These are phyloP conservation scores for Melipona bicolor DNA, from an alignment of 2,888 invertebrate species.

Conservation along the genomic window DNA sequence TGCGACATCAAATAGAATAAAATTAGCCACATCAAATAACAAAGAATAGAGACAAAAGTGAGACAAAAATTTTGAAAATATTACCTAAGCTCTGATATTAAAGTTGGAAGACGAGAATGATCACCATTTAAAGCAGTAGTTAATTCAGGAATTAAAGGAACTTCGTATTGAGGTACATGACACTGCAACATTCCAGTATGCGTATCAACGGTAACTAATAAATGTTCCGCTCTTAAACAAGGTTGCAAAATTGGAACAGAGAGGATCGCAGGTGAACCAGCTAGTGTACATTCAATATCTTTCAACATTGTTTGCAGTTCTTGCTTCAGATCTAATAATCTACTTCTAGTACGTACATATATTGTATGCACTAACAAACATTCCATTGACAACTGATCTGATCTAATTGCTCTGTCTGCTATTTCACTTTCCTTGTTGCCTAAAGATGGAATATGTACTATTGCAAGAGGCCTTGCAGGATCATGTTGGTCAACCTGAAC, in stretches of 20 bases:
- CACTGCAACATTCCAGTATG: slow-evolving; percentile 96
- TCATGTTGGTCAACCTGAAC: slow-evolving; percentile 95
- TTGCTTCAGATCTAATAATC: slow-evolving; percentile 92
- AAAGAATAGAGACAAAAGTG: background rate
- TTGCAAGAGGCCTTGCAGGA: slow-evolving; percentile 90
- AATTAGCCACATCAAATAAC: too few relatives aligned
- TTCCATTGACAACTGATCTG: slow-evolving; percentile 97
- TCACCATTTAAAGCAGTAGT: slow-evolving; percentile 92
- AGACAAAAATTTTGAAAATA: background rate
- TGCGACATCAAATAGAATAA: slow-evolving; percentile 75
- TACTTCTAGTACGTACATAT: slow-evolving; percentile 94
- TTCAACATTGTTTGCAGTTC: slow-evolving; percentile 89
- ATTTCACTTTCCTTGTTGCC: slow-evolving; percentile 90
- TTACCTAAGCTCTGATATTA: slow-evolving; percentile 89
- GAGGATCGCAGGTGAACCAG: slow-evolving; percentile 96
- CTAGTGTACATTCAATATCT: slow-evolving; percentile 89
- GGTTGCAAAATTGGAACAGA: slow-evolving; percentile 95
- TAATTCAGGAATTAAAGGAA: slow-evolving; percentile 91
- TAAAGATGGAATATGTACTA: slow-evolving; percentile 88
- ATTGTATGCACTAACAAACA: slow-evolving; percentile 97
- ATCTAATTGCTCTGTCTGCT: slow-evolving; percentile 91
- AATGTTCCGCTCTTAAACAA: slow-evolving; percentile 95
- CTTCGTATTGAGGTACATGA: slow-evolving; percentile 95
- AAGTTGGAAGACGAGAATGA: slow-evolving; percentile 87
- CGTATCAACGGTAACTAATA: slow-evolving; percentile 96